Base-by-base conservation (phyloP, 92 coral and sea anemone species). In the Siderastrea siderea region DNA sequence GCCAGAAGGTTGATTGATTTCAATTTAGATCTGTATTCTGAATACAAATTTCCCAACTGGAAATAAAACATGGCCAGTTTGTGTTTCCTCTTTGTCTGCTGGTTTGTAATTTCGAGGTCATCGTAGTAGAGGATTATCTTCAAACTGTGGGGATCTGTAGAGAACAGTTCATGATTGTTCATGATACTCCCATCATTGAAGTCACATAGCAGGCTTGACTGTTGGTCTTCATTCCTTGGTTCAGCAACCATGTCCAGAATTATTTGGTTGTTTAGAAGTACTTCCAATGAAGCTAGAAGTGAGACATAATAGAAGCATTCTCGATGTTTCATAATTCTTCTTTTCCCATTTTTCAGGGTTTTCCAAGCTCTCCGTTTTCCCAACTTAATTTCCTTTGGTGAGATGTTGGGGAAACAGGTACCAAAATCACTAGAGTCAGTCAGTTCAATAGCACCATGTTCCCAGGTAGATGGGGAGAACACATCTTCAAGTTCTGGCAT, bases 1-100 rank as follows among this genome's bases (percentile, higher is more conserved):
- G 85, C 90, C 17, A 86, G 19, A 45, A 78, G 85, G 26, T 86
- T 60, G 10, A 86, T 78, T 5, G 84, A 67, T 13, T 86, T 67
- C 11, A 86, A 6, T 43, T 78, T 79, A 0, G 90, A 86, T 5
- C 79, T 13, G 13, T 86, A 38, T 50, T 78, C 85, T 49, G 85
- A 70, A 3, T 68, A 14, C 3, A 86, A 5, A 67, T 86, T 86
- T 6, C 77, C 90, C 5, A 86, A 53, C 58, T 68, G 72, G 55
- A 66, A 86, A 47, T 80, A 80, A 51, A 86, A 80, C 74, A 80
- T 61, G 5, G 84, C 14, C 5, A 80, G 38, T 38, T 80, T 80
- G 43, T 64, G 84, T 61, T 80, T 65, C 19, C 84, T 4, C 38
- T 12, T 63, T 49, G 84, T 80, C 2, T 66, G 74, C 48, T 80